Percentiles rank a stretch among this genome's conserved stretches.
phyloP scores from a whole-genome alignment of 2,113 vertebrate genomes.

The Sminthopsis crassicaudata region DNA sequence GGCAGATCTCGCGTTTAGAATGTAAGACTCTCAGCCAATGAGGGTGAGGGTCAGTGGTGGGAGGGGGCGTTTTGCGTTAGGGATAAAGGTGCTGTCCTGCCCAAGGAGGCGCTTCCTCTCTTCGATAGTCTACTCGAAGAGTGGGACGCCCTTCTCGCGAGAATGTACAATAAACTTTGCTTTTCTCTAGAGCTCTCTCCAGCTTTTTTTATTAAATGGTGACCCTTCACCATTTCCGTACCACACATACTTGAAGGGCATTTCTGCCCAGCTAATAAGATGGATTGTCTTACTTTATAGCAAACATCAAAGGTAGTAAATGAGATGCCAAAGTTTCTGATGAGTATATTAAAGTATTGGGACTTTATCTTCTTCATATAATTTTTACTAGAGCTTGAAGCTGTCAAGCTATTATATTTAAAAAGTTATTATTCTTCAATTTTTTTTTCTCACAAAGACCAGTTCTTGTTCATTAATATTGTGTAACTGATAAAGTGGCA shows the following conservation, averaged over 20 bases:
- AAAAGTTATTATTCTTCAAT: slow-evolving; percentile 69
- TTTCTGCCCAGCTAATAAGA: slow-evolving; percentile 40
- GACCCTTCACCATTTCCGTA: too few relatives aligned
- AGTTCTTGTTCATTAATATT: slow-evolving; percentile 41
- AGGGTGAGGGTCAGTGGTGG: too few relatives aligned
- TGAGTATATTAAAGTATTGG: slow-evolving; percentile 63
- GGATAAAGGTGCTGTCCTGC: too few relatives aligned
- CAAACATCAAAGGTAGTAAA: slow-evolving; percentile 44
- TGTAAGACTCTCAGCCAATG: too few relatives aligned
- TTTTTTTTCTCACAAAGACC: slow-evolving; percentile 49
- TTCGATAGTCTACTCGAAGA: too few relatives aligned
- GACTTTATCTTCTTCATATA: slow-evolving; percentile 56
- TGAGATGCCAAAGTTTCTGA: slow-evolving; percentile 59
- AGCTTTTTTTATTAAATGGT: too few relatives aligned
- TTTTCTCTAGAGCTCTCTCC: too few relatives aligned
- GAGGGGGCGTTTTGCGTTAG: too few relatives aligned
- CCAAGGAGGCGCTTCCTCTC: too few relatives aligned
- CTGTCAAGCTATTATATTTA: slow-evolving; percentile 67
- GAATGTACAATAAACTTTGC: too few relatives aligned
- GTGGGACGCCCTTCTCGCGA: too few relatives aligned
- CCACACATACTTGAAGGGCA: slow-evolving; percentile 63
- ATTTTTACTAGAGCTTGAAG: slow-evolving; percentile 74
- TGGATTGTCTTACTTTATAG: slow-evolving; percentile 55
- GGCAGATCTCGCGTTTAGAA: too few relatives aligned
- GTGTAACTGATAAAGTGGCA: background rate